Base-by-base conservation (phyloP, 2,888 invertebrate genomes). In the Melanophora roralis region DNA sequence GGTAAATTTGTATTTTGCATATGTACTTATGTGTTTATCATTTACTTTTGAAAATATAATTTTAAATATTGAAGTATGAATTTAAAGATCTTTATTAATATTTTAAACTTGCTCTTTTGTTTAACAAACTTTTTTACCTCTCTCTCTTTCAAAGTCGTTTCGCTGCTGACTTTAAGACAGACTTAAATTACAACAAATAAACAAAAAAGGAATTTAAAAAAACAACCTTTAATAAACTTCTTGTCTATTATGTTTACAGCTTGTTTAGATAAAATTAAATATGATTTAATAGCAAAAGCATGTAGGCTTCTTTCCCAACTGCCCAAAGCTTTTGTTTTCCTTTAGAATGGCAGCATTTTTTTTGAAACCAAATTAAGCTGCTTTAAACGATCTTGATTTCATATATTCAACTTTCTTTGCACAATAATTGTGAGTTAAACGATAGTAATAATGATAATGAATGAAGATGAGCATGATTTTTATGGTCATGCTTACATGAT, bases 401-500 rank as follows among this genome's bases (percentile, higher is more conserved):
- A 47, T 32, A 21, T 55, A 23, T n/a, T n/a, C 59, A 59, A 60
- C 71, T 65, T 79, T 71, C 69, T 71, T 69, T 71, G 53, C n/a
- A n/a, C n/a, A n/a, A n/a, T 34, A 27, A 16, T 27, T 16, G 12
- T 69, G 43, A 38, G 19, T 62, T 47, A 4, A 40, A n/a, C 14
- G 36, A 36, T 40, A 3, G 1, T n/a, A 40, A 14, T n/a, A 14
- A 40, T 53, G 23, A 23, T 38, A 12, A 59, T 43, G 64, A 12
- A 59, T 43, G 64, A 64, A 76, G 59, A 74, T 67, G 51, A 65
- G 40, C 23, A 34, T 69, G 64, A 45, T 74, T 14, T 19, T 51
- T n/a, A 27, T n/a, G 23, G 75, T 79, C 71, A 79, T 75, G 79
- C 64, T 71, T 75, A 71, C 75, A 60, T 78, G 78, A 71, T 81